Base-by-base conservation (phyloP, 2,797 vertebrate species). In the Telmatherina bonti region DNA sequence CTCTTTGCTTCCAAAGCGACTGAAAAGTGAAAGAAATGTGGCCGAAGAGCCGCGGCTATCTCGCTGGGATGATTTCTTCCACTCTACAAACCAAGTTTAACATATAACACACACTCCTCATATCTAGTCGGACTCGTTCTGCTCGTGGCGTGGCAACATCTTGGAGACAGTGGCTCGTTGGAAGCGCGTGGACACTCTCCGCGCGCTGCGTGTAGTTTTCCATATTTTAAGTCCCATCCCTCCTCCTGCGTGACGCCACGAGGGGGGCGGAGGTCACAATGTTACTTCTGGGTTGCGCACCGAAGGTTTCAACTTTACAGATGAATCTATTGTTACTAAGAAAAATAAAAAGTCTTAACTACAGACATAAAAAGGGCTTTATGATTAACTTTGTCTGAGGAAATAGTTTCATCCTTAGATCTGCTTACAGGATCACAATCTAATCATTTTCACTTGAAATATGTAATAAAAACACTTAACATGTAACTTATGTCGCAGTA, bases 181-280 rank as follows among this genome's bases (percentile, higher is more conserved):
- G 59, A 36, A 60, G 76, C 64, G 85, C 64, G 80, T 51, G 64
- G 35, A 64, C 72, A 72, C 26, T 10, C 70, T 73, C 69, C 51
- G 66, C 0, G 79, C 67, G 54, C 81, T 62, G 86, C 85, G 86
- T 79, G 89, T 91, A 85, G 88, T 84, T 88, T 89, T 83, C 92
- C 94, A 94, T 91, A 92, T 95, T 94, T 95, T 93, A 95, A 94
- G 93, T 83, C 64, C 70, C 90, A 86, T 92, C 92, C 93, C 89
- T 90, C 88, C 93, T 94, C 91, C 90, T 79, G 88, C 73, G 88
- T 94, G 91, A 94, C 91, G 91, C 76, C 86, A 74, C 77, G 41
- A 56, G 77, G 69, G 67, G 71, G 87, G 66, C 13, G 78, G 82
- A 79, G 78, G 85, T 82, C 83, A 85, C 8, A 27, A 62, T 79